Evolutionary conservation across 2,797 vertebrate species (phyloP).

Genomic region (Enteromius thamalakanensis): DNA sequence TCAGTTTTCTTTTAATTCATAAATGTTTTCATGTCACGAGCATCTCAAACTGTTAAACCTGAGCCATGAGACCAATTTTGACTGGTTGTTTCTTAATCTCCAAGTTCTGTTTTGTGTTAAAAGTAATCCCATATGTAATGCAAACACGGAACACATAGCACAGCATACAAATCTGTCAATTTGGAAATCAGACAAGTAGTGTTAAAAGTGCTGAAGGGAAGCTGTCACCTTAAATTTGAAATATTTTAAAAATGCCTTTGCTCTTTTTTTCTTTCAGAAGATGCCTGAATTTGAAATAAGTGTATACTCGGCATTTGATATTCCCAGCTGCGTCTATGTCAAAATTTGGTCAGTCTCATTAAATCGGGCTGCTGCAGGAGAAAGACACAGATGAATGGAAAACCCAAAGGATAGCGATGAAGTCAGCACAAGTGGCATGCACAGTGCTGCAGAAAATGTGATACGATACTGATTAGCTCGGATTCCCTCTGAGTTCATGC

Average conservation of each 20-base stretch:
- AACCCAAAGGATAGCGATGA: slow-evolving; percentile 17
- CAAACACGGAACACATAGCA: not conserved
- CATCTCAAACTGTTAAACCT: slow-evolving; percentile 13
- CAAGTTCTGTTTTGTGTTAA: slow-evolving; percentile 9
- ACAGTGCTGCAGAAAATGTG: not conserved
- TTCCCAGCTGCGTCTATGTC: slow-evolving; percentile 19
- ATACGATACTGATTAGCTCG: not conserved
- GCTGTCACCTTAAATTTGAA: slow-evolving; percentile 32
- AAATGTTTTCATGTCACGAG: slow-evolving; percentile 18
- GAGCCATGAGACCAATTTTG: slow-evolving; percentile 16
- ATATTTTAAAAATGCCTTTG: slow-evolving; percentile 23
- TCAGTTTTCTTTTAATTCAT: slow-evolving; percentile 39
- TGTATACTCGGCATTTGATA: slow-evolving; percentile 27
- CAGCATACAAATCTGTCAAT: slow-evolving; percentile 15
- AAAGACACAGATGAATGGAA: slow-evolving; percentile 28
- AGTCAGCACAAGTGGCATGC: not conserved
- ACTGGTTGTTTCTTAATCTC: slow-evolving; percentile 13
- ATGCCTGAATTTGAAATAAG: slow-evolving; percentile 35
- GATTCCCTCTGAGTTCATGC: slow-evolving; percentile 4
- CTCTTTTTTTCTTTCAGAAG: not conserved
- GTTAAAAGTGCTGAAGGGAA: slow-evolving; percentile 27
- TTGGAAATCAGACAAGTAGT: slow-evolving; percentile 12
- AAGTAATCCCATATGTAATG: slow-evolving; percentile 18
- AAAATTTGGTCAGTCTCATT: slow-evolving; percentile 39
- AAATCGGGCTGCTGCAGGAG: slow-evolving; percentile 9